Percentiles rank a stretch among this genome's conserved stretches.
These are phyloP conservation scores for Rhadinocentrus ornatus DNA, from an alignment of 2,797 vertebrate species.

Conservation along the genomic window DNA sequence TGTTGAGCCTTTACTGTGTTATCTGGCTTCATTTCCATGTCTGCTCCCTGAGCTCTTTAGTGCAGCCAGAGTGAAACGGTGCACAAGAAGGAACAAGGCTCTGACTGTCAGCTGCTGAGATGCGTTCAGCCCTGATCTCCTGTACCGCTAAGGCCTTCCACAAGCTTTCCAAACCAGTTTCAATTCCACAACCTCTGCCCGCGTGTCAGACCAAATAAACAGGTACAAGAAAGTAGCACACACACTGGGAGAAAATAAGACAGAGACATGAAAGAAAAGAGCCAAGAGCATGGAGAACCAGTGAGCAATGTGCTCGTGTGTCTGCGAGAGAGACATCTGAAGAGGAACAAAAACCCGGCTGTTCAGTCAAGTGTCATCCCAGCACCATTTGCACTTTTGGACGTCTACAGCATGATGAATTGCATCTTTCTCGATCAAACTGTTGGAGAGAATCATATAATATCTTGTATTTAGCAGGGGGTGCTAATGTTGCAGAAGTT, in stretches of 20 bases:
- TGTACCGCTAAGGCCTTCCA: slow-evolving; percentile 44
- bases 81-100: slow-evolving; percentile 46
- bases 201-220: slow-evolving; percentile 67
- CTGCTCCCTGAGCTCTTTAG: slow-evolving; percentile 51
- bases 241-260: slow-evolving; percentile 30
- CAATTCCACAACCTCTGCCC: slow-evolving; percentile 56
- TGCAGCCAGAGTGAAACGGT: slow-evolving; percentile 59
- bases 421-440: not conserved
- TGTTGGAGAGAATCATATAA: not conserved
- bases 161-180: slow-evolving; percentile 61
- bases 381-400: not conserved
- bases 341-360: not conserved
- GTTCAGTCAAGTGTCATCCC: not conserved
- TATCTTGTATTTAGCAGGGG: not conserved
- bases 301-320: slow-evolving; percentile 5
- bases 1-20: slow-evolving; percentile 32
- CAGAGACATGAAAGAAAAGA: slow-evolving; percentile 19
- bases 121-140: slow-evolving; percentile 41
- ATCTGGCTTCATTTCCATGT: slow-evolving; percentile 41
- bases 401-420: not conserved
- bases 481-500: not conserved
- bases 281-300: not conserved
- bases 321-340: slow-evolving; percentile 6
- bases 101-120: slow-evolving; percentile 57
- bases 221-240: slow-evolving; percentile 50